Evolutionary conservation across 1,140 invertebrate genomes (phyloP).

Genomic region (Augochlora pura): DNA sequence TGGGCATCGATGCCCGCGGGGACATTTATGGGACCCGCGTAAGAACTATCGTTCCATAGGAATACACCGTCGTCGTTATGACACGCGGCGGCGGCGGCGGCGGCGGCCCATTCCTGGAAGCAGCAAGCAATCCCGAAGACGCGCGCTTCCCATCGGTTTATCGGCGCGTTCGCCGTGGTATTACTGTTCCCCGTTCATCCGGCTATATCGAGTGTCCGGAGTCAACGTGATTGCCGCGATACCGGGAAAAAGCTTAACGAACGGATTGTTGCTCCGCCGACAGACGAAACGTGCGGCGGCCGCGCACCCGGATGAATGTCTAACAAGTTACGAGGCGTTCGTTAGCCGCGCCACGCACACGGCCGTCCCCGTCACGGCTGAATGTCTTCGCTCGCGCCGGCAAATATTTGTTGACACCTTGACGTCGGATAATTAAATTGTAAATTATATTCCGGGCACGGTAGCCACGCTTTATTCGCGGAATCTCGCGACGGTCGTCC

Average conservation of each 20-base stretch:
- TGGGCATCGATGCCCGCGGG: conserved; percentile 27
- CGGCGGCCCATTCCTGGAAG: conserved; percentile 50
- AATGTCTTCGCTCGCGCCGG: conserved; percentile 22
- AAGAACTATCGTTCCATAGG: conserved; percentile 35
- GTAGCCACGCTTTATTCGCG: not conserved
- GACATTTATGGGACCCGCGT: conserved; percentile 37
- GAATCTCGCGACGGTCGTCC: not conserved
- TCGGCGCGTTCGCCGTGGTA: conserved; percentile 38
- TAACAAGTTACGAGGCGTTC: conserved; percentile 56
- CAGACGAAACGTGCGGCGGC: conserved; percentile 47
- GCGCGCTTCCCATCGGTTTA: conserved; percentile 46
- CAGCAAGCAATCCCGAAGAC: conserved; percentile 53
- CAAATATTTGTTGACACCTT: conserved; percentile 21
- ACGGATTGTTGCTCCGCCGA: conserved; percentile 60
- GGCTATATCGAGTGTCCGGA: conserved; percentile 62
- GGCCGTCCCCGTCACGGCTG: conserved; percentile 20
- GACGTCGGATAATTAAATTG: conserved; percentile 37
- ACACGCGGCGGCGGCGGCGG: not conserved
- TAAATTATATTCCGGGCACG: conserved; percentile 28
- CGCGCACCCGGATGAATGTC: conserved; percentile 57
- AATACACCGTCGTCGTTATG: conserved; percentile 19
- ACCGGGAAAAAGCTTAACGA: conserved; percentile 65
- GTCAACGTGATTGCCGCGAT: conserved; percentile 58
- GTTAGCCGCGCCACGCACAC: conserved; percentile 25
- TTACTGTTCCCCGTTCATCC: conserved; percentile 42